Evolutionary conservation across 2,888 invertebrate genomes (phyloP).

Genomic region (Bombyx huttoni): DNA sequence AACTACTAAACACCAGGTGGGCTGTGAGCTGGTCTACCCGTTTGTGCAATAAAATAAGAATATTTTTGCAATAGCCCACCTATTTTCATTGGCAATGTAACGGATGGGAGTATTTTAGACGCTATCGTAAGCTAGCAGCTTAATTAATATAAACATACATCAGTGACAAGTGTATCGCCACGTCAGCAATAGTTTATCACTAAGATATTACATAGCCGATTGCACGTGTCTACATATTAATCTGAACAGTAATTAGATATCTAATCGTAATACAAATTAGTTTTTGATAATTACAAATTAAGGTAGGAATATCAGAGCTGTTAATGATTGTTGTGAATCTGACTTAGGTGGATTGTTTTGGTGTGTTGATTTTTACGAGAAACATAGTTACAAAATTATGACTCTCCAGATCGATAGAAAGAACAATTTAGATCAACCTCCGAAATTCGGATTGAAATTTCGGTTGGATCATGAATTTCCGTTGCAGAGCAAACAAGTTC

Average conservation of each 20-base stretch:
- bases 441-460: constrained; percentile 81
- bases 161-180: too few relatives aligned
- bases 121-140: too few relatives aligned
- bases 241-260: background rate
- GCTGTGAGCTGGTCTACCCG: too few relatives aligned
- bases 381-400: background rate
- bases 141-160: too few relatives aligned
- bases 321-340: background rate
- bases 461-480: constrained; percentile 82
- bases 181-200: too few relatives aligned
- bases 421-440: constrained; percentile 39
- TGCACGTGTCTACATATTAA: background rate
- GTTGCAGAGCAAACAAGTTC: constrained; percentile 78
- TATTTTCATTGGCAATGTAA: too few relatives aligned
- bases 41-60: too few relatives aligned
- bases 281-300: background rate
- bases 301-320: background rate
- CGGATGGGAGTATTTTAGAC: too few relatives aligned
- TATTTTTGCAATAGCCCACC: too few relatives aligned
- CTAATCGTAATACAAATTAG: background rate
- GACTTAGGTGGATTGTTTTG: background rate
- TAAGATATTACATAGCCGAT: background rate
- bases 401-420: background rate
- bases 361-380: background rate
- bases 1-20: too few relatives aligned